phyloP scores from a whole-genome alignment of 1,140 invertebrate species.

The Thaumetopoea pityocampa region DNA sequence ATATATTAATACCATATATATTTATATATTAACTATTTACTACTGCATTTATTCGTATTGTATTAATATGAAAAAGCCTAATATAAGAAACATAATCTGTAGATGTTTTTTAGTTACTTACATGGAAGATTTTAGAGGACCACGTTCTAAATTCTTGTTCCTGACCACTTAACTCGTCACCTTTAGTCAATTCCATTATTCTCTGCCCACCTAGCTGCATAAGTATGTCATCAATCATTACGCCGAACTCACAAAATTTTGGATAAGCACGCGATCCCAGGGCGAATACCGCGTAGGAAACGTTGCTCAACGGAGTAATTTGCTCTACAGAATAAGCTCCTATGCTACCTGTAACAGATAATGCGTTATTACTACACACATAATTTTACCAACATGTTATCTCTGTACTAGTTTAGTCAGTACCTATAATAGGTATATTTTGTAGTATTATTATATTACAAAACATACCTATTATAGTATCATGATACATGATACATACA shows the following conservation, averaged over 20 bases:
- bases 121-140: constrained; percentile 93
- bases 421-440: too few species aligned
- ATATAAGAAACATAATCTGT: background rate
- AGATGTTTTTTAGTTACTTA: constrained; percentile 59
- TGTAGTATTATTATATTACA: too few species aligned
- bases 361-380: background rate
- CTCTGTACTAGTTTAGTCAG: too few species aligned
- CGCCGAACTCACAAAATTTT: constrained; percentile 96
- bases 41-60: too few species aligned
- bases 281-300: constrained; percentile 95
- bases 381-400: too few species aligned
- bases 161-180: constrained; percentile 96
- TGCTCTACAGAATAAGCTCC: constrained; percentile 87
- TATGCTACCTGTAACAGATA: constrained; percentile 45
- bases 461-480: too few species aligned
- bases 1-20: too few species aligned
- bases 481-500: too few species aligned
- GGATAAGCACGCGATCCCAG: constrained; percentile 97
- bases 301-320: constrained; percentile 91
- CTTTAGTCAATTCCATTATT: constrained; percentile 86
- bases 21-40: too few species aligned
- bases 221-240: constrained; percentile 93
- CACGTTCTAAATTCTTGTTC: constrained; percentile 95
- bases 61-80: too few species aligned
- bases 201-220: constrained; percentile 93